Base-by-base conservation (phyloP, 2,797 vertebrate species). In the Microcaecilia unicolor region DNA sequence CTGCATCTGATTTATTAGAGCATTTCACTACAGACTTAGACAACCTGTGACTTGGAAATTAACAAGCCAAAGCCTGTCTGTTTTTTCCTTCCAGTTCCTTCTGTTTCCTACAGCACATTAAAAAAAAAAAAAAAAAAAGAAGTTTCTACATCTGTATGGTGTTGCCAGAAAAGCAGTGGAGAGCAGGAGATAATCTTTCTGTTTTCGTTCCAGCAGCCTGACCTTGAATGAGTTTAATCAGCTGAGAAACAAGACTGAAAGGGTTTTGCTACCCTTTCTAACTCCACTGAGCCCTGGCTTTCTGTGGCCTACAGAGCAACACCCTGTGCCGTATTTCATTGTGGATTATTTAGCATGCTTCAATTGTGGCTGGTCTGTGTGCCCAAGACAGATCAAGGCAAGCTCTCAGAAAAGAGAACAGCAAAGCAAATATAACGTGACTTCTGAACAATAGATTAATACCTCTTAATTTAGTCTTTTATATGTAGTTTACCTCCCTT, bases 181-280 rank as follows among this genome's bases (percentile, higher is more conserved):
- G 63, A 64, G 52, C 76, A 85, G 76, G 81, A 80, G 76, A 81
- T 81, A 81, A 80, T 86, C 83, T 85, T 86, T 89, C 85, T 88
- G 78, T 79, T 86, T 92, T 89, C 87, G 78, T 86, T 87, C 84
- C 76, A 83, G 79, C 82, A 84, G 81, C 81, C 86, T 78, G 77
- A 67, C 62, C 81, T 74, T 86, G 81, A 90, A 88, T 90, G 86
- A 89, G 85, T 84, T 90, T 88, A 91, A 90, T 90, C 84, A 85
- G 83, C 83, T 88, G 84, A 85, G 84, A 88, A 89, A 84, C 71
- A 58, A 65, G 25, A 61, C 76, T 78, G 72, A 79, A 70, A 72
- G 77, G 69, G 37, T 63, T 56, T 64, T 52, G 44, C 60, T 61
- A 45, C 58, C 57, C 58, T 52, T 53, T 77, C 79, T 82, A 78